Conservation (phyloP, 1,140 invertebrate genomes). For the Aleiodes sp. region DNA sequence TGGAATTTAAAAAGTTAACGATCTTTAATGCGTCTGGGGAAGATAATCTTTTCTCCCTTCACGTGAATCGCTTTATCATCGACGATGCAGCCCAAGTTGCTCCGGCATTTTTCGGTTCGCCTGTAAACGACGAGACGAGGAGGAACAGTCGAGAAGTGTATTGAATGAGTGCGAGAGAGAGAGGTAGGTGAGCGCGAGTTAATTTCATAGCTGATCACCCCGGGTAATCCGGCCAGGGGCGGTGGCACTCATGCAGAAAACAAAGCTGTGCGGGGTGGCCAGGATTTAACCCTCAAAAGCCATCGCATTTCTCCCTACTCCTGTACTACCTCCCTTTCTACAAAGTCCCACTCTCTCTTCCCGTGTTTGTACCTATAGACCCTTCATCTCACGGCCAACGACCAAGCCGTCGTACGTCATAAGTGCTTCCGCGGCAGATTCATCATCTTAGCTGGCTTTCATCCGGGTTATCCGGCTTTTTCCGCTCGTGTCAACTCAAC, state of each 20-base stretch:
- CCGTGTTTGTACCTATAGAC: slow-evolving; percentile 37
- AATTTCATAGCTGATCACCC: slow-evolving; percentile 68
- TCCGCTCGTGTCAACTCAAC: slow-evolving; percentile 11
- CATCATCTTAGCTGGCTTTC: slow-evolving; percentile 56
- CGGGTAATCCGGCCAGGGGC: slow-evolving; percentile 61
- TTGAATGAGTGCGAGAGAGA: slow-evolving; percentile 35
- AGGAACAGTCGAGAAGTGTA: slow-evolving; percentile 61
- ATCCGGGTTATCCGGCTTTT: slow-evolving; percentile 17
- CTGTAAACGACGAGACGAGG: slow-evolving; percentile 33
- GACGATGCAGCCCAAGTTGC: slow-evolving; percentile 15
- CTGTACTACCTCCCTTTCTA: background rate
- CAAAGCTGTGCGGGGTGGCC: slow-evolving; percentile 58
- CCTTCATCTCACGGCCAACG: slow-evolving; percentile 36
- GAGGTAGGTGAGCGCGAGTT: slow-evolving; percentile 51
- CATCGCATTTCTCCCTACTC: slow-evolving; percentile 6
- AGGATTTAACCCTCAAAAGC: slow-evolving; percentile 28
- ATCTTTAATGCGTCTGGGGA: slow-evolving; percentile 3
- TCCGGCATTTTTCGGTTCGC: slow-evolving; percentile 18
- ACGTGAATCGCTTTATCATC: slow-evolving; percentile 10
- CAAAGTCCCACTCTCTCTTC: background rate
- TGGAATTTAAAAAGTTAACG: slow-evolving; percentile 21
- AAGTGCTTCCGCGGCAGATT: slow-evolving; percentile 66
- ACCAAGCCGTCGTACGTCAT: slow-evolving; percentile 58
- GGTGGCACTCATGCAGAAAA: slow-evolving; percentile 61
- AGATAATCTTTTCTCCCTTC: background rate